phyloP scores from a whole-genome alignment of 2,797 vertebrate genomes.

The Heterohyrax brucei region DNA sequence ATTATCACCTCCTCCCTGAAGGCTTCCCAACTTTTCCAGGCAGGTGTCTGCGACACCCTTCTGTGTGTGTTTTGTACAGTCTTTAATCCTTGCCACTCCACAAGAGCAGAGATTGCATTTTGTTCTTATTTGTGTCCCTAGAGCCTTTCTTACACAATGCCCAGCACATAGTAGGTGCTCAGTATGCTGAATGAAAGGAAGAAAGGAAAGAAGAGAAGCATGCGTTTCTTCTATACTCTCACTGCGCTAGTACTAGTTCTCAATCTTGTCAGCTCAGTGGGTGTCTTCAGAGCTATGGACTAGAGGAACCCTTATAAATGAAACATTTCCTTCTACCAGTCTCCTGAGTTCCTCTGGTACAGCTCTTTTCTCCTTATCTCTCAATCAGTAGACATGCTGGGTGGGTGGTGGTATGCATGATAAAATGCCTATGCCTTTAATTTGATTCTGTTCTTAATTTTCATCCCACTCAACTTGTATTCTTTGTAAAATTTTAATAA shows the following conservation, averaged over 20 bases:
- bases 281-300: neutral
- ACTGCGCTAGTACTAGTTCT: neutral
- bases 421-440: slow-evolving; percentile 66
- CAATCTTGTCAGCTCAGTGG: neutral
- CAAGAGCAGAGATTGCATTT: neutral
- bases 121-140: neutral
- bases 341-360: neutral
- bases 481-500: slow-evolving; percentile 75
- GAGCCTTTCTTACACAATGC: neutral
- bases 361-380: neutral
- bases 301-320: neutral
- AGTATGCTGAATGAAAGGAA: neutral
- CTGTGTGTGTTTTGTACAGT: neutral
- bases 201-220: neutral
- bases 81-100: neutral
- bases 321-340: neutral
- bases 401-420: slow-evolving; percentile 31
- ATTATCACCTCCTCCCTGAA: neutral
- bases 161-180: neutral
- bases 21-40: neutral
- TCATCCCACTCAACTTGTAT: slow-evolving; percentile 56
- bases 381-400: slow-evolving; percentile 7
- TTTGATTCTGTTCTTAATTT: slow-evolving; percentile 75
- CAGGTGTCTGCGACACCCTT: neutral
- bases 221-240: neutral